Evolutionary conservation across 2,888 invertebrate genomes (phyloP), one percentile per base, ranked within the genome.

Genomic region (Gari tellinella): DNA sequence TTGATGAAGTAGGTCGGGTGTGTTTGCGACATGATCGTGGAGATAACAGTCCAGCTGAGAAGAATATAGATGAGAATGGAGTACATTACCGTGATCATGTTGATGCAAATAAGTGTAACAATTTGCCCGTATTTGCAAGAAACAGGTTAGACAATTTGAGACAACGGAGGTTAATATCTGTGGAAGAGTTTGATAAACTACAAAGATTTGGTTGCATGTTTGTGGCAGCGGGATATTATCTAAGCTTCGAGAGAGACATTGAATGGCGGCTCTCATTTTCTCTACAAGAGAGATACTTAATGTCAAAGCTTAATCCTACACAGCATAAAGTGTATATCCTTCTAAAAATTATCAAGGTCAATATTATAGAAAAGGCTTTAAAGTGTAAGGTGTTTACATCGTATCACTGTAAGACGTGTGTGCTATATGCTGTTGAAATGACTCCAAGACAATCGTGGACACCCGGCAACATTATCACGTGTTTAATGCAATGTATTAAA

Each of bases 211-310:
- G 48, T 2, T 48, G 31, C 31, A 31, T 58, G 17, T 19, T 48
- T 21, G 48, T 58, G 12, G 37, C n/a, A 4, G 48, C 37, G 3
- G 58, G 58, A 1, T 48, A 58, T 37, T 23, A 46, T 2, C 7
- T 1, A 14, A 58, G 58, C 38, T 7, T 12, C 2, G 19, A 61
- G n/a, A 40, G 2, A n/a, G 12, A 12, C 23, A 15, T 61, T 8
- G 61, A 68, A 56, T 68, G 68, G 62, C 45, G 68, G 43, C 15
- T 68, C 4, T 68, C 68, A 0, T 49, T 51, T 21, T 49, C 55
- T 10, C 41, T 37, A 17, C 55, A 46, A 12, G 68, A 68, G 41
- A 15, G 68, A 51, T 17, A 49, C 7, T 49, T 68, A 4, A 62
- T 68, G 62, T 68, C 58, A 23, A 41, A 37, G 41, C 61, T 68